Conservation (phyloP, 2,797 vertebrate species). For the Chelon auratus region DNA sequence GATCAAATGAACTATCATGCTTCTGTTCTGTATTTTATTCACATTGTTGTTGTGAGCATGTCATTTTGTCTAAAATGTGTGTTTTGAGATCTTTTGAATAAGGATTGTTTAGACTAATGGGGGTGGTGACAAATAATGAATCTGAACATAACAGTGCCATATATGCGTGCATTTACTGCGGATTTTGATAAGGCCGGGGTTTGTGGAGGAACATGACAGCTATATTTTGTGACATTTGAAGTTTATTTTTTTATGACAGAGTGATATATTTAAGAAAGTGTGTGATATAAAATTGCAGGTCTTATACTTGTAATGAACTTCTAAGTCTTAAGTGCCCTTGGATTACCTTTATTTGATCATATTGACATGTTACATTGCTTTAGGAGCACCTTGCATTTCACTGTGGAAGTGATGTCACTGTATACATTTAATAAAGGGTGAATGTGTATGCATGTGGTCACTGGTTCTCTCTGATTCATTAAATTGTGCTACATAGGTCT, state of each 20-base stretch:
- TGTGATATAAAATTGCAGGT: constrained; percentile 22
- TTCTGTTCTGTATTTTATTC: constrained; percentile 14
- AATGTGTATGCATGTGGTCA: constrained; percentile 54
- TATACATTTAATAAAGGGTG: constrained; percentile 54
- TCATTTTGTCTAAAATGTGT: constrained; percentile 14
- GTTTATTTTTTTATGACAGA: constrained; percentile 75
- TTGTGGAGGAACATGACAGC: constrained; percentile 31
- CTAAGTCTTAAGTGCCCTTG: constrained; percentile 54
- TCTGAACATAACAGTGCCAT: constrained; percentile 55
- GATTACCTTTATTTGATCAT: constrained; percentile 45
- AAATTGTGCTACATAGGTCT: constrained; percentile 22
- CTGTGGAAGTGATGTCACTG: constrained; percentile 50
- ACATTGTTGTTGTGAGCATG: constrained; percentile 12
- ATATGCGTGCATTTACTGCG: constrained; percentile 35
- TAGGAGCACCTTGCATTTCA: constrained; percentile 42
- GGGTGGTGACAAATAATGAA: constrained; percentile 16
- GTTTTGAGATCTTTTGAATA: constrained; percentile 19
- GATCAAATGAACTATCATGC: constrained; percentile 13
- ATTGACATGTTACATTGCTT: constrained; percentile 40
- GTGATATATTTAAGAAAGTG: constrained; percentile 56
- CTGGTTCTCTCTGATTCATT: constrained; percentile 30
- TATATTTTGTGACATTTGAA: constrained; percentile 54
- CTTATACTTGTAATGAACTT: constrained; percentile 47
- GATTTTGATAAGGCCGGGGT: constrained; percentile 47
- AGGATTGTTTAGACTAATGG: constrained; percentile 3